phyloP scores from a whole-genome alignment of 2,888 invertebrate species.

The Drosophila melanosoma region DNA sequence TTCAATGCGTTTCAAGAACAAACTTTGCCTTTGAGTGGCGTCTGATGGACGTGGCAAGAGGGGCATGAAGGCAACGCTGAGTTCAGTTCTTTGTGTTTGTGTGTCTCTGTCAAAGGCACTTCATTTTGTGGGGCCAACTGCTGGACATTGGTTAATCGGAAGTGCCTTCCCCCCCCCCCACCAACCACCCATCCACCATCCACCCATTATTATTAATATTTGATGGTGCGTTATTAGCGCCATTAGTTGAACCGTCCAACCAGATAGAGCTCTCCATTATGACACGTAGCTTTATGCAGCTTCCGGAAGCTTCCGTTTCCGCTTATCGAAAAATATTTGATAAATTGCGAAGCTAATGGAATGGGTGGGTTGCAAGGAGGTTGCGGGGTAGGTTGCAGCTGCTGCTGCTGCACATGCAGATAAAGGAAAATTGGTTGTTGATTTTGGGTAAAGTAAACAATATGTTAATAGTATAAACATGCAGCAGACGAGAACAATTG shows the following conservation, averaged over 20 bases:
- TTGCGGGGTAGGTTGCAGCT: not conserved
- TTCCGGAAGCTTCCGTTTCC: conserved; percentile 74
- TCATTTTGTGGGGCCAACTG: conserved; percentile 38
- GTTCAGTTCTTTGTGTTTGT: conserved; percentile 22
- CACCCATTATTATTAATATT: conserved; percentile 69
- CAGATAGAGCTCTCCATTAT: conserved; percentile 44
- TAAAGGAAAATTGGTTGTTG: conserved; percentile 67
- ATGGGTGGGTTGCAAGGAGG: not conserved
- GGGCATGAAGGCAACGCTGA: not conserved
- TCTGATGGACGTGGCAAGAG: conserved; percentile 18
- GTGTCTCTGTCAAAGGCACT: conserved; percentile 41
- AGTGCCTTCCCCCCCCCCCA: conserved; percentile 31
- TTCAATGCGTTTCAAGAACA: conserved; percentile 62
- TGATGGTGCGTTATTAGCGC: conserved; percentile 68
- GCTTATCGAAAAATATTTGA: conserved; percentile 61
- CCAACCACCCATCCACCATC: not conserved
- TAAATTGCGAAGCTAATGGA: conserved; percentile 71
- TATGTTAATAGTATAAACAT: conserved; percentile 70
- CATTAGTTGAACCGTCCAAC: conserved; percentile 49
- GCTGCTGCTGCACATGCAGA: conserved; percentile 64
- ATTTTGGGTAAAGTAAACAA: conserved; percentile 69
- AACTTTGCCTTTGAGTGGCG: conserved; percentile 52
- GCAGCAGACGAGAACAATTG: conserved; percentile 7
- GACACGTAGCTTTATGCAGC: conserved; percentile 69
- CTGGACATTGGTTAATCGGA: conserved; percentile 55